phyloP scores from a whole-genome alignment of 2,888 invertebrate species.

The Lasius platythorax region DNA sequence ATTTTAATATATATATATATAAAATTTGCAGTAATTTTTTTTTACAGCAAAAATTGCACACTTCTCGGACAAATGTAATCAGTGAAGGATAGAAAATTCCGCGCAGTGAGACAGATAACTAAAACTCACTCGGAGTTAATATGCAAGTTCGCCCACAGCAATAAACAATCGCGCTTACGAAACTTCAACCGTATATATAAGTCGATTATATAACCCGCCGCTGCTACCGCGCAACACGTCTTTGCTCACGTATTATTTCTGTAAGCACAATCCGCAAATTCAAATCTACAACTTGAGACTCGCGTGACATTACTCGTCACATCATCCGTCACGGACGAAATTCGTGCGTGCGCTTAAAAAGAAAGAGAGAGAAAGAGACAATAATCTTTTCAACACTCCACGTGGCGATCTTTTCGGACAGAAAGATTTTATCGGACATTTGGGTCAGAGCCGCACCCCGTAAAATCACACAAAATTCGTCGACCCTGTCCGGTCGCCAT shows the following conservation, averaged over 20 bases:
- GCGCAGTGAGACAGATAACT: no score
- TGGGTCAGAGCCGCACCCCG: conserved; percentile 60
- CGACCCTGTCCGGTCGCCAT: background rate
- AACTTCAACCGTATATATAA: background rate
- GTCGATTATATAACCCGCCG: conserved; percentile 23
- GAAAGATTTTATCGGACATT: conserved; percentile 55
- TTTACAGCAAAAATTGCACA: background rate
- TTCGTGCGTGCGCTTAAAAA: conserved; percentile 34
- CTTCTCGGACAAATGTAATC: background rate
- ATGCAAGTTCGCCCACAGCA: background rate
- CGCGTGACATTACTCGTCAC: conserved; percentile 34
- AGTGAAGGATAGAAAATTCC: background rate
- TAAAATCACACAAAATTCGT: conserved; percentile 15
- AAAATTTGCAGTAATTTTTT: background rate
- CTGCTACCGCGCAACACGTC: conserved; percentile 25
- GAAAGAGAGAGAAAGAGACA: background rate
- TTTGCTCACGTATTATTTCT: conserved; percentile 18
- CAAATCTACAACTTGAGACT: conserved; percentile 37
- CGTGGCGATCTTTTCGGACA: conserved; percentile 12
- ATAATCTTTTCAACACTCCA: conserved; percentile 54
- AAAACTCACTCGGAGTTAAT: background rate
- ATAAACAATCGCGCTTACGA: conserved; percentile 29
- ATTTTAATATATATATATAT: background rate
- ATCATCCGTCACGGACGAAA: conserved; percentile 17
- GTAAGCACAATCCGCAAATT: conserved; percentile 24